Conservation (phyloP, 2,888 invertebrate genomes). For the Cheilosia pagana region DNA sequence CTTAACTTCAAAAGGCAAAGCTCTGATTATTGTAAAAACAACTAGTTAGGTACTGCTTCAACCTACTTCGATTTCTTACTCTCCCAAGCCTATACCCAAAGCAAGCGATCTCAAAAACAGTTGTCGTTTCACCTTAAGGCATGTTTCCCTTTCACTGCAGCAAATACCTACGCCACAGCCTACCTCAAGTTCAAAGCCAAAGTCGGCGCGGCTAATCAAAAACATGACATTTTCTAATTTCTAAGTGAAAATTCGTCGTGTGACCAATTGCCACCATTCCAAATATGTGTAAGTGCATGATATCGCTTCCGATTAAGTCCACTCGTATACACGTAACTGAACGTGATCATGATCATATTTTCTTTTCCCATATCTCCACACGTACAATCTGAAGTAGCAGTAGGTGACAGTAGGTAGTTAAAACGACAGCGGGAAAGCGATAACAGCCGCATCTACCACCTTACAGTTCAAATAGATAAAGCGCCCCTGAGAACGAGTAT, state of each 20-base stretch:
- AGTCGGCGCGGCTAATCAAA: constrained; percentile 6
- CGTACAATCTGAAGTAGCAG: constrained; percentile 17
- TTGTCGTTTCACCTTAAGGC: neutral
- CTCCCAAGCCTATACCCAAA: too few species aligned
- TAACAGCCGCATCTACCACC: constrained; percentile 6
- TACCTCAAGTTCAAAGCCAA: constrained; percentile 65
- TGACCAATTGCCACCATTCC: constrained; percentile 40
- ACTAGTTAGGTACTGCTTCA: too few species aligned
- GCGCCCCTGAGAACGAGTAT: neutral
- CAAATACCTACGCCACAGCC: neutral
- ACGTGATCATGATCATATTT: constrained; percentile 40
- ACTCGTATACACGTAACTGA: constrained; percentile 6
- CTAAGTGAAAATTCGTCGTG: constrained; percentile 61
- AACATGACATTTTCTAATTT: constrained; percentile 63
- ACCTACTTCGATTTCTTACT: neutral
- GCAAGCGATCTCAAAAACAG: neutral
- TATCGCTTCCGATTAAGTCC: constrained; percentile 30
- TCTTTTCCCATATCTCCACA: constrained; percentile 26
- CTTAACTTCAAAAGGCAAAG: neutral
- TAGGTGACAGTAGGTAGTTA: constrained; percentile 10
- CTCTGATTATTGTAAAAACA: neutral
- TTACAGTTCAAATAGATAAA: constrained; percentile 7
- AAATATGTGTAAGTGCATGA: constrained; percentile 14
- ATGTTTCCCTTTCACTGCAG: constrained; percentile 11
- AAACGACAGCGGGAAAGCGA: constrained; percentile 8